A percentile compares a stretch with the other conserved stretches of the same genome.
These are phyloP conservation scores for Pharmacophagus antenor DNA, from an alignment of 2,888 invertebrate species.

Conservation along the genomic window DNA sequence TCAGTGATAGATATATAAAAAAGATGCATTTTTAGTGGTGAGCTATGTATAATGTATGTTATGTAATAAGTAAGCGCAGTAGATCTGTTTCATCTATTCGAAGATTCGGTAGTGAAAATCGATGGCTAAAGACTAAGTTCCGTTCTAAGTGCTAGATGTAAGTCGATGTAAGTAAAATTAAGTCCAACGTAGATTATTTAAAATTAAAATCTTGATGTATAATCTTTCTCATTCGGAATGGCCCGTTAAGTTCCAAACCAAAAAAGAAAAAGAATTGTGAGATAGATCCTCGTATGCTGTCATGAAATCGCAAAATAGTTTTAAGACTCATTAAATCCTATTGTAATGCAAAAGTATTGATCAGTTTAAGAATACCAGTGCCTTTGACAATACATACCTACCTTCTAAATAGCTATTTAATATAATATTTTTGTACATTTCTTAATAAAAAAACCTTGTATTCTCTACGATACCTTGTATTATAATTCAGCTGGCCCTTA, in stretches of 20 bases:
- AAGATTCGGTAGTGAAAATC: constrained; percentile 75
- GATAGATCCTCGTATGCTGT: constrained; percentile 56
- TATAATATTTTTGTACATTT: constrained; percentile 77
- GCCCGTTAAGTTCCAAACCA: constrained; percentile 70
- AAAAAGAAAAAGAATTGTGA: constrained; percentile 52
- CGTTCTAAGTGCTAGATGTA: constrained; percentile 61
- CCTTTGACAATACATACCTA: constrained; percentile 79
- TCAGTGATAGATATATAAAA: constrained; percentile 76
- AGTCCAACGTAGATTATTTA: constrained; percentile 77
- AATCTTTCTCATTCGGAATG: constrained; percentile 71
- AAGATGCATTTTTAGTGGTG: constrained; percentile 79
- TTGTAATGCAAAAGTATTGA: constrained; percentile 53
- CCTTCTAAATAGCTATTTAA: constrained; percentile 66
- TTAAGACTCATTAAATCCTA: constrained; percentile 40
- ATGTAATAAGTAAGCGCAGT: constrained; percentile 63
- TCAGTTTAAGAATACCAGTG: constrained; percentile 73
- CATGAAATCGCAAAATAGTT: constrained; percentile 57
- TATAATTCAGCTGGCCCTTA: constrained; percentile 39
- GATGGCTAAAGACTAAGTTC: constrained; percentile 78
- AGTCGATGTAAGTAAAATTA: constrained; percentile 67
- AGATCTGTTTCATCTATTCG: constrained; percentile 81
- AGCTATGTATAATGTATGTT: constrained; percentile 71
- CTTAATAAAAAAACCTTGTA: constrained; percentile 57
- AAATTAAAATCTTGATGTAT: constrained; percentile 61
- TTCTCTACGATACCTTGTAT: constrained; percentile 48